A percentile compares a stretch with the other conserved stretches of the same genome.
Conservation (phyloP, 1,140 invertebrate genomes). For the Brachionus koreanus region DNA sequence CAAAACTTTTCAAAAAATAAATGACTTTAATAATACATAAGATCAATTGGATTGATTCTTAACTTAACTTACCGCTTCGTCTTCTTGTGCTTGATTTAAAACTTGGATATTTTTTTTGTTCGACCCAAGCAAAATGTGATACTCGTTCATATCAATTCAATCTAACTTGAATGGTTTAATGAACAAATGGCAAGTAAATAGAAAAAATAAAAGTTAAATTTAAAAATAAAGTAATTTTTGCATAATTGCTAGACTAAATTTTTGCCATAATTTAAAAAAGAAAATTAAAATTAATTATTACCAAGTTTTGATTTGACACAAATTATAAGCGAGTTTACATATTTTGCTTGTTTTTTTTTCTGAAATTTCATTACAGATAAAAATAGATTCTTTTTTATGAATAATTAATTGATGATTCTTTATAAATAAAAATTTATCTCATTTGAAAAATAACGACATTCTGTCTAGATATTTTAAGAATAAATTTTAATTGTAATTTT, state of each 20-base stretch:
- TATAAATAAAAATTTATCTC: too few relatives aligned
- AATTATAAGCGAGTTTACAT: neutral
- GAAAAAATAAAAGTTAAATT: neutral
- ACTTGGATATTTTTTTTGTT: neutral
- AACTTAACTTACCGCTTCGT: conserved; percentile 28
- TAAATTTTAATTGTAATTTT: too few relatives aligned
- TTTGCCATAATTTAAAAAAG: neutral
- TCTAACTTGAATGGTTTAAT: neutral
- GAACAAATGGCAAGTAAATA: neutral
- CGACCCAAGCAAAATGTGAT: neutral
- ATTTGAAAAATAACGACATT: too few relatives aligned
- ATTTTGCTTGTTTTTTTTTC: neutral
- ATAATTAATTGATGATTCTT: too few relatives aligned
- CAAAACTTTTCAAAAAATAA: conserved; percentile 6
- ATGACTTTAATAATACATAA: neutral
- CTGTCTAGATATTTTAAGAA: too few relatives aligned
- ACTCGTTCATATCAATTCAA: conserved; percentile 10
- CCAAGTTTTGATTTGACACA: neutral
- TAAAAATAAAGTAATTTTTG: neutral
- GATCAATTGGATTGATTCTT: neutral
- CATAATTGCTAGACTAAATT: neutral
- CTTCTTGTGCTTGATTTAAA: conserved; percentile 13
- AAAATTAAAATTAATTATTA: neutral
- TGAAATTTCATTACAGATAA: too few relatives aligned
- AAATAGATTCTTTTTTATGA: too few relatives aligned